Evolutionary conservation across 2,113 vertebrate genomes (phyloP).

Genomic region (Felis chaus): DNA sequence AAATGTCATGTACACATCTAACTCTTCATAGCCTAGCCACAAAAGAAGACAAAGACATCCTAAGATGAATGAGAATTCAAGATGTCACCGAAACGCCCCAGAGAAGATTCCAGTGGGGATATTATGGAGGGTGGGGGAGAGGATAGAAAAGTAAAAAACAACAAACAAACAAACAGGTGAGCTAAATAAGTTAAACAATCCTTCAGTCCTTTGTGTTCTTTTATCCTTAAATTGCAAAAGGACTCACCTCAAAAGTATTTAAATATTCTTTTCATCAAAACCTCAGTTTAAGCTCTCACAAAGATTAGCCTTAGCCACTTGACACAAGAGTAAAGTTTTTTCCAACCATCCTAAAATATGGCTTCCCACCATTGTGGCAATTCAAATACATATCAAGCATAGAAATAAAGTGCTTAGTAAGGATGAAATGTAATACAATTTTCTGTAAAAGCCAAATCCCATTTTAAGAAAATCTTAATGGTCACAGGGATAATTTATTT

Average conservation of each 20-base stretch:
- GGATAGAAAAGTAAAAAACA: neutral
- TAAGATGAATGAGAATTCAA: conserved; percentile 10
- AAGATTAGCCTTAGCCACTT: neutral
- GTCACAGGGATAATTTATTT: conserved; percentile 44
- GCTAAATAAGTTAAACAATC: neutral
- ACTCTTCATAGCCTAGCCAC: neutral
- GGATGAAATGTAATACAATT: conserved; percentile 41
- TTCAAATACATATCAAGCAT: conserved; percentile 31
- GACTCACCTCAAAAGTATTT: neutral
- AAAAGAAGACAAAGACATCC: neutral
- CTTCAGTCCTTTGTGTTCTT: neutral
- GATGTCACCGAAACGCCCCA: neutral
- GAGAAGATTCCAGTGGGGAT: neutral
- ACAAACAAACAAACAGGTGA: neutral
- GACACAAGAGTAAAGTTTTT: neutral
- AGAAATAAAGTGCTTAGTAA: conserved; percentile 54
- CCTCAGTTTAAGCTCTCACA: neutral
- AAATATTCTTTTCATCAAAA: neutral
- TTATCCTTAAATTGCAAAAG: neutral
- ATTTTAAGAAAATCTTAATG: conserved; percentile 55
- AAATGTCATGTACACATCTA: neutral
- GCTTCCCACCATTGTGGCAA: neutral
- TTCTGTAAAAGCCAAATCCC: conserved; percentile 52
- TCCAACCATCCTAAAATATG: conserved; percentile 3
- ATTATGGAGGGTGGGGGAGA: fast-evolving